phyloP scores from a whole-genome alignment of 1,140 invertebrate genomes.

The Anoplophora glabripennis region DNA sequence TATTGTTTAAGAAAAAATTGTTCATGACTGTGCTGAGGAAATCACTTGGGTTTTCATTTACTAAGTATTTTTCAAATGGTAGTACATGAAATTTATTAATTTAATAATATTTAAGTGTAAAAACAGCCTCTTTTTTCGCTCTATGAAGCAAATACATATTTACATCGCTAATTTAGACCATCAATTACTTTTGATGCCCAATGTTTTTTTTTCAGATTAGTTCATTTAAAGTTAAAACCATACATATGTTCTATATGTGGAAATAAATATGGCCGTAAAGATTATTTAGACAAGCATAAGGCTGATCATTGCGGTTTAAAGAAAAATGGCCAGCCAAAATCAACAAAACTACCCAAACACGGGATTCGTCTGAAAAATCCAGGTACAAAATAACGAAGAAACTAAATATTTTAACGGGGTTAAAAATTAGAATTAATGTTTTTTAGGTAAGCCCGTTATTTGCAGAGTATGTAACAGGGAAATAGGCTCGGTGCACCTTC shows the following conservation, averaged over 20 bases:
- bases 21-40: too few relatives aligned
- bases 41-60: too few relatives aligned
- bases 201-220: conserved; percentile 83
- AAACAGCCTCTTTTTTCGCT: too few relatives aligned
- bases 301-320: neutral
- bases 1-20: too few relatives aligned
- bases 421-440: conserved; percentile 26
- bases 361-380: too few relatives aligned
- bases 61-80: too few relatives aligned
- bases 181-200: too few relatives aligned
- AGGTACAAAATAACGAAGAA: neutral
- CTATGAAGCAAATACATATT: too few relatives aligned
- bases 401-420: neutral
- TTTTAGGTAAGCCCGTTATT: conserved; percentile 48
- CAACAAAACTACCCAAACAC: neutral
- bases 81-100: too few relatives aligned
- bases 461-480: conserved; percentile 58
- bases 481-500: conserved; percentile 57
- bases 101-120: too few relatives aligned
- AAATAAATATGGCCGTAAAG: conserved; percentile 12
- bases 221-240: conserved; percentile 73
- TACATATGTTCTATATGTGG: conserved; percentile 59
- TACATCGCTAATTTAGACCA: too few relatives aligned
- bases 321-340: conserved; percentile 1
- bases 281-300: conserved; percentile 3